A percentile compares a stretch with the other conserved stretches of the same genome.
These are phyloP conservation scores for Gavialis gangeticus DNA, from an alignment of 2,113 vertebrate species.

Conservation along the genomic window DNA sequence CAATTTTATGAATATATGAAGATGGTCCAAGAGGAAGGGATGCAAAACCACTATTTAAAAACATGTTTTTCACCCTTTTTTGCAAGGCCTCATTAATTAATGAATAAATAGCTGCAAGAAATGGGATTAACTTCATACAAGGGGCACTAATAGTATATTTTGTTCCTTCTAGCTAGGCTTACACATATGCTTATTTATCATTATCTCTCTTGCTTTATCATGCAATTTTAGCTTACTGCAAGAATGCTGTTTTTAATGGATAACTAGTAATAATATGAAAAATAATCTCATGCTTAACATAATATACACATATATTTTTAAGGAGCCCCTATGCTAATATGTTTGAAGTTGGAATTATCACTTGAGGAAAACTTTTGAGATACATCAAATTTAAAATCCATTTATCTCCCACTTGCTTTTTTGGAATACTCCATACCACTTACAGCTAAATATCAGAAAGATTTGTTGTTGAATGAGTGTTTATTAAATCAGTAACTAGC, in stretches of 20 bases:
- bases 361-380: slow-evolving; percentile 50
- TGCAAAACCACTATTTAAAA: slow-evolving; percentile 71
- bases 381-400: slow-evolving; percentile 32
- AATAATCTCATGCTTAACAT: slow-evolving; percentile 64
- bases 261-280: slow-evolving; percentile 74
- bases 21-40: slow-evolving; percentile 75
- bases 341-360: slow-evolving; percentile 58
- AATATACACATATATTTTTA: slow-evolving; percentile 55
- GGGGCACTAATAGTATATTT: slow-evolving; percentile 62
- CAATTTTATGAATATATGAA: slow-evolving; percentile 77
- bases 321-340: slow-evolving; percentile 40
- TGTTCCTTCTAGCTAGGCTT: slow-evolving; percentile 77
- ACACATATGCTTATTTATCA: slow-evolving; percentile 77
- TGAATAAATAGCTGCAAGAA: slow-evolving; percentile 82
- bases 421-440: slow-evolving; percentile 32
- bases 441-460: slow-evolving; percentile 28
- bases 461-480: slow-evolving; percentile 33
- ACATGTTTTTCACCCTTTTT: slow-evolving; percentile 32
- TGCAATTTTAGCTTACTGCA: slow-evolving; percentile 70
- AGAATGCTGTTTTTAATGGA: slow-evolving; percentile 71
- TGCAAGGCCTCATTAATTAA: slow-evolving; percentile 80
- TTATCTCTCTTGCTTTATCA: slow-evolving; percentile 81
- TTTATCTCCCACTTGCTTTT: slow-evolving; percentile 31
- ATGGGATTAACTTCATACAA: slow-evolving; percentile 82
- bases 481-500: background rate